phyloP scores from a whole-genome alignment of 2,888 invertebrate species.

The Calameuta pallipes region DNA sequence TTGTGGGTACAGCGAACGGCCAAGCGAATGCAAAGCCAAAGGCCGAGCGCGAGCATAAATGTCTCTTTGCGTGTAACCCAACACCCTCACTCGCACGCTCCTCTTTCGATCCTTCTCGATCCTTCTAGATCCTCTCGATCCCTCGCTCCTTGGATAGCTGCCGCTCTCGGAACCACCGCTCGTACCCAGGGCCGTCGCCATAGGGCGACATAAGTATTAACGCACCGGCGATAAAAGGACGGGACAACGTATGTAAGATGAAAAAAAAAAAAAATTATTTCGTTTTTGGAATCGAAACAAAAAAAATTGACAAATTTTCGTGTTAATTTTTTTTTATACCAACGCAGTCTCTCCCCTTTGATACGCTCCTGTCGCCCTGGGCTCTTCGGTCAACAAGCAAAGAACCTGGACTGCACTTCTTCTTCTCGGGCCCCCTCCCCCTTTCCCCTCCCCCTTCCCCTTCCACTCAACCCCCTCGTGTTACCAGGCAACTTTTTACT shows the following conservation, averaged over 20 bases:
- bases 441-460: conserved; percentile 9
- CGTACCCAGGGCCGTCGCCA: neutral
- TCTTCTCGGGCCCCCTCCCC: neutral
- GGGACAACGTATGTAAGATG: neutral
- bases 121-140: conserved; percentile 25
- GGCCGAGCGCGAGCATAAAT: conserved; percentile 36
- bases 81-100: conserved; percentile 30
- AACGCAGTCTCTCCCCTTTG: neutral
- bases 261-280: too few species aligned
- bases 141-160: conserved; percentile 7
- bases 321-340: neutral
- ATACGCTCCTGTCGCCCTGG: neutral
- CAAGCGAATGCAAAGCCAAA: conserved; percentile 21
- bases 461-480: conserved; percentile 11
- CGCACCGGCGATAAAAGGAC: neutral
- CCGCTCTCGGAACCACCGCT: neutral
- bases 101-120: conserved; percentile 7
- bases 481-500: neutral
- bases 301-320: neutral
- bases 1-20: neutral
- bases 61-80: conserved; percentile 40
- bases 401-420: neutral
- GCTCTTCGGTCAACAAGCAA: neutral
- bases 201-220: neutral
- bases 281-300: too few species aligned